Evolutionary conservation across 2,113 vertebrate genomes (phyloP).

Genomic region (Argyrosomus japonicus): DNA sequence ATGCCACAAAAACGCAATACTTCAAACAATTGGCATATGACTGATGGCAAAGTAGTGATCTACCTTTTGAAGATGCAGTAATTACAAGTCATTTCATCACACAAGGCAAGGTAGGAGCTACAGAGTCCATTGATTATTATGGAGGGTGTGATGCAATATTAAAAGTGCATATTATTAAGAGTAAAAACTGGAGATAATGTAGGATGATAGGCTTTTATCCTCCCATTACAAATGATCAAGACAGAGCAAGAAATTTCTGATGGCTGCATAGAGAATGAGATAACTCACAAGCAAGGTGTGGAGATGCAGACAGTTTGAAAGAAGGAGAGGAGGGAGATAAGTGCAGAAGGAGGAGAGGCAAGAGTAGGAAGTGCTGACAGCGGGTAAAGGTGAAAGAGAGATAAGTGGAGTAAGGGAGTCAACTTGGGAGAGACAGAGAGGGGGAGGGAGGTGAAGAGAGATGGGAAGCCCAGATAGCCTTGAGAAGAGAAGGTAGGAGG

Average conservation of each 20-base stretch:
- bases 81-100: constrained; percentile 59
- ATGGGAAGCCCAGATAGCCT: constrained; percentile 68
- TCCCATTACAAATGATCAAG: constrained; percentile 30
- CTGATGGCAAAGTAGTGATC: constrained; percentile 39
- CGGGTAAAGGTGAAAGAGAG: constrained; percentile 68
- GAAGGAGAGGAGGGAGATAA: constrained; percentile 56
- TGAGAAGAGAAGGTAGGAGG: constrained; percentile 42
- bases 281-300: constrained; percentile 40
- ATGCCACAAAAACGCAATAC: constrained; percentile 23
- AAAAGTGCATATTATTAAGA: background rate
- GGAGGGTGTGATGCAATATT: constrained; percentile 14
- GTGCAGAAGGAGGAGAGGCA: constrained; percentile 39
- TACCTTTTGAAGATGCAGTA: constrained; percentile 35
- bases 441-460: constrained; percentile 43
- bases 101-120: constrained; percentile 10
- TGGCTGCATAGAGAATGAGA: constrained; percentile 19
- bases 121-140: constrained; percentile 34
- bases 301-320: constrained; percentile 54
- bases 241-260: constrained; percentile 25
- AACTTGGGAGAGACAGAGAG: constrained; percentile 42
- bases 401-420: constrained; percentile 71
- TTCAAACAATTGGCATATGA: constrained; percentile 37
- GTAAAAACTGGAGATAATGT: constrained; percentile 1
- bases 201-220: background rate
- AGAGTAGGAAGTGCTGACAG: constrained; percentile 69